These are phyloP conservation scores for Geopemphigus sp. DNA, from an alignment of 1,140 invertebrate genomes.

Conservation along the genomic window DNA sequence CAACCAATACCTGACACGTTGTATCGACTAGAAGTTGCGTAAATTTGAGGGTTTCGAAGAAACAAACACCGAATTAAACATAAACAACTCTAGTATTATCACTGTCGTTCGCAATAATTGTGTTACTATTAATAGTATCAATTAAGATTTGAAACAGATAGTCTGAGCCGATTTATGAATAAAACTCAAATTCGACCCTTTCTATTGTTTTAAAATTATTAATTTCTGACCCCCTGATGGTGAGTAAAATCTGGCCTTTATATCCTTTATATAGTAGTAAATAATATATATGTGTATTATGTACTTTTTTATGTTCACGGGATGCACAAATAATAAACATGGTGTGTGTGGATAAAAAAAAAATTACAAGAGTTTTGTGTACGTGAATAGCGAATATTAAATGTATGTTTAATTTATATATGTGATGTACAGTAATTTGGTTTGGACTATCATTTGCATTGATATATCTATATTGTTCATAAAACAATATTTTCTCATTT, in stretches of 20 bases:
- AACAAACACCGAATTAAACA: neutral
- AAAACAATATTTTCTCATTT: neutral
- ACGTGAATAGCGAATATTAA: neutral
- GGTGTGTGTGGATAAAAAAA: neutral
- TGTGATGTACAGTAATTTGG: neutral
- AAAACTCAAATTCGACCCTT: neutral
- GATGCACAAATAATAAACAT: neutral
- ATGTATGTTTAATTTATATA: neutral
- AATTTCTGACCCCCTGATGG: neutral
- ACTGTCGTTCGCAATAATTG: no score
- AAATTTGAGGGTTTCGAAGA: no score
- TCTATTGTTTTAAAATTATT: slow-evolving; percentile 26
- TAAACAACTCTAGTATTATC: neutral
- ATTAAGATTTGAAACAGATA: neutral
- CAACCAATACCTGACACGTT: slow-evolving; percentile 39
- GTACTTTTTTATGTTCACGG: neutral
- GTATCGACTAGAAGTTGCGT: neutral
- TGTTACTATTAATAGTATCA: no score
- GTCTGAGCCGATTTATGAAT: slow-evolving; percentile 2
- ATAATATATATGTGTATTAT: neutral
- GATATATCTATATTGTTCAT: neutral
- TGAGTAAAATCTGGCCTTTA: neutral
- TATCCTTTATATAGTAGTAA: neutral
- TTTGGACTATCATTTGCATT: slow-evolving; percentile 12
- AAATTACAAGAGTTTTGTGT: neutral